phyloP scores from a whole-genome alignment of 2,113 vertebrate genomes.

The Dipodomys spectabilis region DNA sequence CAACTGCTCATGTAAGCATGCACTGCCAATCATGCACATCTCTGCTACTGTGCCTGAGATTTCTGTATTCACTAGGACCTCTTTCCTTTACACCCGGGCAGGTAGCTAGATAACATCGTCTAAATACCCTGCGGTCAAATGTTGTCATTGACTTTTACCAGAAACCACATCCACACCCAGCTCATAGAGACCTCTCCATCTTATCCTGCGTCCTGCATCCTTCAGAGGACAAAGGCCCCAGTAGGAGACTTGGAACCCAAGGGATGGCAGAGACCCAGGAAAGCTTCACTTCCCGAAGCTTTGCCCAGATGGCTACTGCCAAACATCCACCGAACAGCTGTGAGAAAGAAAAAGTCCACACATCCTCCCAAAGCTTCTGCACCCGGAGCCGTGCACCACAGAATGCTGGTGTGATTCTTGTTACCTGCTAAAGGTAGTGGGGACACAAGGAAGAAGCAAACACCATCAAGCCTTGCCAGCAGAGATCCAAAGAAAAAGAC shows the following conservation, averaged over 20 bases:
- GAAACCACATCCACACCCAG: neutral
- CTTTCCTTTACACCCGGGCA: neutral
- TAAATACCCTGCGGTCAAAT: neutral
- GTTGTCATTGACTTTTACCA: neutral
- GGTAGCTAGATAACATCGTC: neutral
- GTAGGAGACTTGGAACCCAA: neutral
- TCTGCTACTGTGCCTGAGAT: neutral
- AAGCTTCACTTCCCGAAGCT: rapidly evolving
- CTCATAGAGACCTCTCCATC: neutral
- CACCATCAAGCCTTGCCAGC: neutral
- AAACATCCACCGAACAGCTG: neutral
- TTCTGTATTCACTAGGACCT: neutral
- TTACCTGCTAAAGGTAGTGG: no score
- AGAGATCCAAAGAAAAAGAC: neutral
- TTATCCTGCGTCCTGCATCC: neutral
- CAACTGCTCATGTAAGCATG: rapidly evolving
- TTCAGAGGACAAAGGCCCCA: neutral
- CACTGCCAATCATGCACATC: no score
- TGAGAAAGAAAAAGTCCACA: neutral
- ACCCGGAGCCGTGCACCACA: neutral
- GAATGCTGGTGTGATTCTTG: neutral
- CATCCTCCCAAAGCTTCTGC: rapidly evolving
- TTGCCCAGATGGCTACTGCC: rapidly evolving
- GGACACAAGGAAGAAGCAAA: neutral
- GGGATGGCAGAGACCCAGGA: neutral